Evolutionary conservation across 1,140 invertebrate genomes (phyloP), one percentile per base, ranked within the genome.

Genomic region (Drosophila simulans): DNA sequence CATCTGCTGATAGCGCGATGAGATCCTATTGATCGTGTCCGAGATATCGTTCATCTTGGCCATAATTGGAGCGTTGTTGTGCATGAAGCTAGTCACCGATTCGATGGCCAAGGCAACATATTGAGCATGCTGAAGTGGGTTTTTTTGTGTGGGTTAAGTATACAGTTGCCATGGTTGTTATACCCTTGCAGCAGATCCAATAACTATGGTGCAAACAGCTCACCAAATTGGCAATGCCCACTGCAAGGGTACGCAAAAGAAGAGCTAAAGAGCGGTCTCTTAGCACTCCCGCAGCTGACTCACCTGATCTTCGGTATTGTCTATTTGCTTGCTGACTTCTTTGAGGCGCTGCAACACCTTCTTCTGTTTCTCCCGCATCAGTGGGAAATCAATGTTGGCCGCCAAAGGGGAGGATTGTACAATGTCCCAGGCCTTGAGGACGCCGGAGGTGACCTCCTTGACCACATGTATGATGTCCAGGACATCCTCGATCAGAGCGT

Each of bases 401-500:
- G 92, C 90, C 3, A 93, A 89, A 11, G 94, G 93, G 10, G 93
- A 93, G 7, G 93, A 92, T 68, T 93, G 93, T 8, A 95, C 92
- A 17, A 95, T 77, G 42, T 95, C 93, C 94, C 95, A 95, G 3
- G 94, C 94, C 58, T 94, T 94, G 0, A 95, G 79, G 10, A 94
- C 86, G 1, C 94, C 93, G 4, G 93, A 93, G 3, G 94, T 91
- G 1, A 95, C 93, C 54, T 95, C 94, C 51, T 94, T 94, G 10
- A 94, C 93, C 5, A 95, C 92, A 69, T 93, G 92, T 1, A 96
- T 73, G 0, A 96, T 92, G 65, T 95, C 95, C 8, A 94, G 71
- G 0, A 94, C 93, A 49, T 95, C 94, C 53, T 94, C 93, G 5
- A 95, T 92, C 20, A 94, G 55, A 7, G 92, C 92, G 62, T 53